Percentiles rank a stretch among this genome's conserved stretches.
Evolutionary conservation across 2,113 vertebrate species (phyloP).

Genomic region (Ahaetulla prasina): DNA sequence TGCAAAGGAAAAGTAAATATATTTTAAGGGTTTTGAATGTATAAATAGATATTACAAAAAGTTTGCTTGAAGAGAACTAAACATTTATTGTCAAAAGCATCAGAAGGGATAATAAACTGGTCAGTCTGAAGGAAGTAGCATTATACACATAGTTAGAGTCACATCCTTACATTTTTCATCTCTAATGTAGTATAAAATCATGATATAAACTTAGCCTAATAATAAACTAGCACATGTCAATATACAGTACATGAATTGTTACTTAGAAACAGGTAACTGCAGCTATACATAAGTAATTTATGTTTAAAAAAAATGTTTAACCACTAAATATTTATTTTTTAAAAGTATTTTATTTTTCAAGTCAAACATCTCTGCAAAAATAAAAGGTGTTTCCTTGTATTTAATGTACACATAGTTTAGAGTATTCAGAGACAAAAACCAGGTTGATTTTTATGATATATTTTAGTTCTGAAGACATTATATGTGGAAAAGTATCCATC

Average conservation of each 20-base stretch:
- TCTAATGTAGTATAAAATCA: background rate
- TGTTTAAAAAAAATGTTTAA: background rate
- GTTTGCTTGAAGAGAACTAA: background rate
- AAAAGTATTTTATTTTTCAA: no score
- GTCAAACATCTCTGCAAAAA: background rate
- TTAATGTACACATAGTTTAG: background rate
- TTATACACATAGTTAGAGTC: background rate
- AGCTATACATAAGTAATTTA: background rate
- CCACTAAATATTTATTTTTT: background rate
- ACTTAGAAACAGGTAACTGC: background rate
- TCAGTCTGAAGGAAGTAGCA: background rate
- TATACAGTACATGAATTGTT: background rate
- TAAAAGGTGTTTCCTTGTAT: background rate
- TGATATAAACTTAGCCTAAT: background rate
- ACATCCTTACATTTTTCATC: background rate
- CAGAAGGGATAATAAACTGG: background rate
- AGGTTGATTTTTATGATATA: background rate
- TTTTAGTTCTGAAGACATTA: background rate
- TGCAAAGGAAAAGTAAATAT: background rate
- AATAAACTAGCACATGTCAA: background rate
- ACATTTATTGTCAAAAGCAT: background rate
- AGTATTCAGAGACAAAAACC: background rate
- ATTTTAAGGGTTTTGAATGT: background rate
- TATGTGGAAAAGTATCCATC: background rate
- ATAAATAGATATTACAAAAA: background rate